Evolutionary conservation across 1,140 invertebrate species (phyloP), one percentile per base, ranked within the genome.

Genomic region (Drosophila baimaii): DNA sequence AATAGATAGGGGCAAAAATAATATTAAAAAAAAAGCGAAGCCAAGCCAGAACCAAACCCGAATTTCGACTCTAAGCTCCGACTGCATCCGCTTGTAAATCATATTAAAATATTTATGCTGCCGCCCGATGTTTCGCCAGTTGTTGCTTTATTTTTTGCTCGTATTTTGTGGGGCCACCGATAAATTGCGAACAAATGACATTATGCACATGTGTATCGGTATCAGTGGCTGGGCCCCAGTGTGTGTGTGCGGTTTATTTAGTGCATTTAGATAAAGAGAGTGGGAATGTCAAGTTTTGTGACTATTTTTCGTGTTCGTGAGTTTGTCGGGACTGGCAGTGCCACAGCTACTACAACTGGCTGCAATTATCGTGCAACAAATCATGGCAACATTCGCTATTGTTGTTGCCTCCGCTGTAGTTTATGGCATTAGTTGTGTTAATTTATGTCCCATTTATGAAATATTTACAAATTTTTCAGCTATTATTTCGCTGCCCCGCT

Each of bases 401-500:
- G 47, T 62, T 76, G 49, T 33, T 78, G 61, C 49, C 56, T n/a
- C 12, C 63, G 37, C 47, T 49, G 61, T 84, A 63, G 58, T 77
- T 62, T 81, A 71, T 73, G 82, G 76, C 82, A 88, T 86, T 86
- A 88, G 76, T 77, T 88, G 82, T 83, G 83, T 86, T 86, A 86
- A 86, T 86, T 86, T 86, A 86, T 86, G 82, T 83, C 66, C 79
- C 82, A 86, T 86, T 88, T 86, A 77, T 86, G 77, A 86, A 86
- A 86, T 86, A 86, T 86, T 88, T 86, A 83, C 82, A 86, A 82
- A 86, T 88, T 86, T 79, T 79, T 88, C 78, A 83, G 65, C 76
- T 74, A 84, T 84, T 84, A 84, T 81, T 77, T 35, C 31, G 43
- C 62, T 59, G 46, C 10, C 29, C 27, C 13, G 3, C 17, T 41